Evolutionary conservation across 2,888 invertebrate genomes (phyloP), one percentile per base, ranked within the genome.

Genomic region (Helicoverpa assulta): DNA sequence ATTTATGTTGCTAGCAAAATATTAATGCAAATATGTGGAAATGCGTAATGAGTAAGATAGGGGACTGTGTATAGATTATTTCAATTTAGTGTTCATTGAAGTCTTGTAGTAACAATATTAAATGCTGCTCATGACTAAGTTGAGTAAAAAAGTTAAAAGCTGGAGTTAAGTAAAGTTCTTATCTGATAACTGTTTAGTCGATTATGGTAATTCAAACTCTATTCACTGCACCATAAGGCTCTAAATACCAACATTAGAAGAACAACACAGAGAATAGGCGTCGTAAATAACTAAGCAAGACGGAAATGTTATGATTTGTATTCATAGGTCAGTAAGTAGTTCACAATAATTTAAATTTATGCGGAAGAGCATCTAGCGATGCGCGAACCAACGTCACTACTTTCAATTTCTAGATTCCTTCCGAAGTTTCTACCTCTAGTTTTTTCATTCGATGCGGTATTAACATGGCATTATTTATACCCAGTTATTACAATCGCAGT

Each of bases 271-370:
- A 64, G 76, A 73, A 72, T 82, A 84, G 81, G 84, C 73, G 77
- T 78, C 73, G 84, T 87, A 88, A 86, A 88, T 87, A 83, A 84
- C 86, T 76, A 73, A 84, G 84, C 80, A 73, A 85, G 72, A 73
- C 88, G 87, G 89, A 90, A 90, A 87, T 86, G 85, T 85, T 86
- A 87, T 84, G 82, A 89, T 90, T 90, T 88, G 86, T 86, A 90
- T 89, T 87, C 83, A 73, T 83, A 84, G 81, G 85, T 84, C 86
- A 87, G 85, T 90, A 87, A 88, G 86, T 86, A 86, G 83, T 82
- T 80, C 75, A 76, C 73, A 72, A 73, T 81, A 80, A 87, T 86
- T 86, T 78, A 84, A 87, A 88, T 87, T 79, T 73, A 87, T 85
- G 85, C 89, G 88, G 86, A 88, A 88, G 85, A 83, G 80, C 60